Conservation (phyloP, 1,140 invertebrate genomes). For the Zaprionus lachaisei region DNA sequence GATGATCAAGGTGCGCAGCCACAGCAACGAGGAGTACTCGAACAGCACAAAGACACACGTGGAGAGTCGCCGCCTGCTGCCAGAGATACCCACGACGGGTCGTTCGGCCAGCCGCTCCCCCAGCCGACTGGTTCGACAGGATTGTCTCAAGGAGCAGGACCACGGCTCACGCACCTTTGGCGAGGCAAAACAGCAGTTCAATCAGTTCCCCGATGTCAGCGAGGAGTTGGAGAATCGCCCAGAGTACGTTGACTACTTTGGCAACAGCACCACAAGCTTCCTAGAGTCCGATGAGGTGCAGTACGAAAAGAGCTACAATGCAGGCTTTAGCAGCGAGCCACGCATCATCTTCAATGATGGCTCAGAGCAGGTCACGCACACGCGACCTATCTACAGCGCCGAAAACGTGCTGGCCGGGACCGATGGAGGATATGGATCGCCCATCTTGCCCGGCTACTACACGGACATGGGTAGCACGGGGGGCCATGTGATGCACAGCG, state of each 20-base stretch:
- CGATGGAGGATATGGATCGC: conserved; percentile 28
- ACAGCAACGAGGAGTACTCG: conserved; percentile 84
- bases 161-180: conserved; percentile 71
- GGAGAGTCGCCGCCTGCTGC: conserved; percentile 74
- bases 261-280: conserved; percentile 75
- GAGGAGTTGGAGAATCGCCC: conserved; percentile 71
- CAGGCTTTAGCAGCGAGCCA: conserved; percentile 80
- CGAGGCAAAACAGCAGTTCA: conserved; percentile 82
- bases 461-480: conserved; percentile 33
- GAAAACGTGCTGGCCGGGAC: conserved; percentile 64
- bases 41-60: conserved; percentile 64
- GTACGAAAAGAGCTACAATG: conserved; percentile 80
- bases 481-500: conserved; percentile 34
- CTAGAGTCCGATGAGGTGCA: conserved; percentile 81
- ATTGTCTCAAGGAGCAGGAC: conserved; percentile 79
- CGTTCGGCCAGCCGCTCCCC: conserved; percentile 68
- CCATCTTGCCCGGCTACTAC: conserved; percentile 48
- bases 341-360: conserved; percentile 83
- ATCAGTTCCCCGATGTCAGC: conserved; percentile 77
- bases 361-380: conserved; percentile 41
- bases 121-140: conserved; percentile 80
- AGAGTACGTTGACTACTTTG: conserved; percentile 81
- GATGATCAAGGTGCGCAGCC: conserved; percentile 84
- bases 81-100: conserved; percentile 76
- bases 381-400: conserved; percentile 73